Base-by-base conservation (phyloP, 2,888 invertebrate genomes). In the Odiellus spinosus region DNA sequence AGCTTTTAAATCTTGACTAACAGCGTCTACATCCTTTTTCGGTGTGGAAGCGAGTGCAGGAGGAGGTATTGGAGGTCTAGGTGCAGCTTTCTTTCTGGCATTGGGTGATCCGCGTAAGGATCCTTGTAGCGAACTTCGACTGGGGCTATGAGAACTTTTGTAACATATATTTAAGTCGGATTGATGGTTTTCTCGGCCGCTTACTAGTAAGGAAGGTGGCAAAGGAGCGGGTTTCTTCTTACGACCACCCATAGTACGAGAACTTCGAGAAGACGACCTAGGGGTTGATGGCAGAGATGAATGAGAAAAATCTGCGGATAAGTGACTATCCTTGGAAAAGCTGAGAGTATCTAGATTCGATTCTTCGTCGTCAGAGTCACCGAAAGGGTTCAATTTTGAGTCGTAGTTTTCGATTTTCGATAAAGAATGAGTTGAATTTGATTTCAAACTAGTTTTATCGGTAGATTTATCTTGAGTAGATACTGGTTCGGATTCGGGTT, bases 201-300 rank as follows among this genome's bases (percentile, higher is more conserved):
- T 8, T 26, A 26, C 34, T 20, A n/a, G 4, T 20, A 43, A 34
- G 17, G 53, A 50, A 14, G 60, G 60, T 45, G 80, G 80, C 32
- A 72, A 74, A 3, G 80, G 80, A n/a, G 81, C 80, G 18, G 72
- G 75, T 19, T 55, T 49, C 47, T 75, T 73, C 63, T 80, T 80
- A n/a, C 44, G 47, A 1, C 58, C 55, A 3, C 61, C 60, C 2
- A 56, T 53, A 11, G 53, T 52, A 35, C 21, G 61, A 56, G 41
- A 60, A 56, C 52, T 62, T 40, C 46, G 52, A 43, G 50, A 44
- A 15, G 42, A 41, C 8, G 38, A 18, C 38, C 49, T 14, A 15
- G 40, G 39, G 39, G 51, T 44, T 46, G 17, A 61, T 61, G 20
- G 71, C 71, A 54, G 5, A 40, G 53, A 40, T 46, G 55, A 36